Evolutionary conservation across 1,140 invertebrate species (phyloP), one percentile per base, ranked within the genome.

Genomic region (Orius insidiosus): DNA sequence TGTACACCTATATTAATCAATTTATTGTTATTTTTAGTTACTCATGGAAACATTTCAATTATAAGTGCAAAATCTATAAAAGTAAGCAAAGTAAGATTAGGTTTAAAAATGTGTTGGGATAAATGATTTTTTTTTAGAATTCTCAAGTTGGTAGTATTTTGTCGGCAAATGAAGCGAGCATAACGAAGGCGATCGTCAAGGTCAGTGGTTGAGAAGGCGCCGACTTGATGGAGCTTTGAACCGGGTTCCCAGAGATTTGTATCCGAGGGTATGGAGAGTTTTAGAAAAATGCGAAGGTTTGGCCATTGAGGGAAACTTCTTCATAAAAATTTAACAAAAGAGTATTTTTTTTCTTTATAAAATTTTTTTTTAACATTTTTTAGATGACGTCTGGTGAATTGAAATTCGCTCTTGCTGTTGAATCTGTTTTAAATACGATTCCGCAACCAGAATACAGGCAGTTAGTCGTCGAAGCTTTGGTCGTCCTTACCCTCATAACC

Each of bases 391-490:
- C 92, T 0, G 89, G 90, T 30, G 96, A 99, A 64, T 67, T 98
- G 48, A 99, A 99, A 68, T 99, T 98, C 68, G 95, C 95, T 0
- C 63, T 98, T 6, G 86, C 90, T 49, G 92, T 98, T 1, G 96
- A 99, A 64, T 87, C 86, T n/a, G 88, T 95, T 5, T 66, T 99
- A 15, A 99, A 98, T 61, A 80, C 81, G 11, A 95, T 98, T 54
- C 89, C 93, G 0, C 88, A 98, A 62, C 95, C 96, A 6, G 95
- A 99, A 63, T 99, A 98, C 65, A 72, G 96, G 34, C 96, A 99
- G 61, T 62, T 99, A 48, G 80, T 98, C 35, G 94, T 99, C 0
- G 96, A 99, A 66, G 93, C 90, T 7, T 65, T 97, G 5, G 95
- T 96, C 86, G 87, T 97, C 5, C 64, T 98, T 1, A 94, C 89